These are phyloP conservation scores for Trichosurus vulpecula DNA, from an alignment of 2,797 vertebrate species.

Conservation along the genomic window DNA sequence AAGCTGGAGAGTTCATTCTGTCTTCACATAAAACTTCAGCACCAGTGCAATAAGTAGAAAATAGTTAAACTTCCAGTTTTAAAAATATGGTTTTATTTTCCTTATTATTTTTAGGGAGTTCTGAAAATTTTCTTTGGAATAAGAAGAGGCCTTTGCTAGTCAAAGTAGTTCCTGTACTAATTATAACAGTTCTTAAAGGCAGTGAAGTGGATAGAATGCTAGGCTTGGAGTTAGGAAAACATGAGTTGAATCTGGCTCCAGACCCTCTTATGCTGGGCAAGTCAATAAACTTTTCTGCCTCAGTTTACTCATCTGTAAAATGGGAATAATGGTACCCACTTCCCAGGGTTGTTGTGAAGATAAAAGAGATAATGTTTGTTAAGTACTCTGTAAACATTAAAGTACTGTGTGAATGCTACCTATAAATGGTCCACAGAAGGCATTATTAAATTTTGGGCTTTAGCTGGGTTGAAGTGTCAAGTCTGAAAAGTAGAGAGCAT, in stretches of 20 bases:
- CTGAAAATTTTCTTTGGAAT: background rate
- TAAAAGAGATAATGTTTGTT: too few species aligned
- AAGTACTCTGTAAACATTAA: too few species aligned
- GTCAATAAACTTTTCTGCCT: background rate
- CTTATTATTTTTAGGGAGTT: background rate
- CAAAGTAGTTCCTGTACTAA: background rate
- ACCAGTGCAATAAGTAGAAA: background rate
- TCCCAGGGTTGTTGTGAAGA: too few species aligned
- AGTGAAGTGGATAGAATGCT: background rate
- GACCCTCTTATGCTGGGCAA: background rate
- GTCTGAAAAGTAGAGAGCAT: too few species aligned
- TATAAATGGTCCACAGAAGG: too few species aligned
- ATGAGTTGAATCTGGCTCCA: background rate
- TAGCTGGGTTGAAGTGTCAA: too few species aligned
- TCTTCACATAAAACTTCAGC: background rate
- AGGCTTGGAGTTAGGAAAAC: background rate
- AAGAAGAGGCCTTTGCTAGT: background rate
- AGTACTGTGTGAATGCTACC: too few species aligned
- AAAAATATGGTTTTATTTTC: background rate
- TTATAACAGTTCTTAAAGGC: background rate
- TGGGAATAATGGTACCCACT: too few species aligned
- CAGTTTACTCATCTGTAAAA: too few species aligned
- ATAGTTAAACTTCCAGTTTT: background rate
- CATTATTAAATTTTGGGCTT: too few species aligned
- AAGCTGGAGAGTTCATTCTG: background rate